Conservation (phyloP, 1,140 invertebrate species). For the Drosophila elegans region DNA sequence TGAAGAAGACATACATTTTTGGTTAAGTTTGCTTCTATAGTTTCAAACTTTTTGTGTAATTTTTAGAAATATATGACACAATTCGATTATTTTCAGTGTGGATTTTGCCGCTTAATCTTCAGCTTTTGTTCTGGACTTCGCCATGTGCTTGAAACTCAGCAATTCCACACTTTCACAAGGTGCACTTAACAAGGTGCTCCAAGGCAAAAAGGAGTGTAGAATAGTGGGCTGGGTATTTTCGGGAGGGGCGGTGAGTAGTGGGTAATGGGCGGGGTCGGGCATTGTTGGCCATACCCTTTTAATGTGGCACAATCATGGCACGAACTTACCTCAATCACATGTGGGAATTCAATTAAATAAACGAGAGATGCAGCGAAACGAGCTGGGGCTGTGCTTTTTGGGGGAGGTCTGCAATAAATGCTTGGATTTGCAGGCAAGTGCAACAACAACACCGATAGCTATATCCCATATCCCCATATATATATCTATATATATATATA, state of each 20-base stretch:
- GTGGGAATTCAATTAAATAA: constrained; percentile 73
- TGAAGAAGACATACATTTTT: too few relatives aligned
- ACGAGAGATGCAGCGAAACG: constrained; percentile 33
- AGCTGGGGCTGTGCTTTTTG: neutral
- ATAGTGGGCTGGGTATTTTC: constrained; percentile 4
- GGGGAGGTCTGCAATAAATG: constrained; percentile 29
- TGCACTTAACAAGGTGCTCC: constrained; percentile 46
- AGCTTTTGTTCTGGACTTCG: constrained; percentile 22
- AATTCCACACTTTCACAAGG: constrained; percentile 48
- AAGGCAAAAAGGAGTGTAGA: constrained; percentile 14
- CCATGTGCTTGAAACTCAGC: constrained; percentile 18
- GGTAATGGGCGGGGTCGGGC: neutral
- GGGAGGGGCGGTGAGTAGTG: neutral
- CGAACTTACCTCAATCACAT: constrained; percentile 46
- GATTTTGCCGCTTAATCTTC: constrained; percentile 26
- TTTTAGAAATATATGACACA: too few relatives aligned
- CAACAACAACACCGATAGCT: constrained; percentile 12
- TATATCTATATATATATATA: neutral
- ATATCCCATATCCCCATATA: constrained; percentile 5
- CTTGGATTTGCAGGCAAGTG: constrained; percentile 47
- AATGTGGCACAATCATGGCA: constrained; percentile 52
- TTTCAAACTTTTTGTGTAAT: too few relatives aligned
- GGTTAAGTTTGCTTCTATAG: too few relatives aligned
- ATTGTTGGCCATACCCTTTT: constrained; percentile 25
- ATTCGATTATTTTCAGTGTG: neutral